Base-by-base conservation (phyloP, 2,888 invertebrate species). In the Lagria hirta region DNA sequence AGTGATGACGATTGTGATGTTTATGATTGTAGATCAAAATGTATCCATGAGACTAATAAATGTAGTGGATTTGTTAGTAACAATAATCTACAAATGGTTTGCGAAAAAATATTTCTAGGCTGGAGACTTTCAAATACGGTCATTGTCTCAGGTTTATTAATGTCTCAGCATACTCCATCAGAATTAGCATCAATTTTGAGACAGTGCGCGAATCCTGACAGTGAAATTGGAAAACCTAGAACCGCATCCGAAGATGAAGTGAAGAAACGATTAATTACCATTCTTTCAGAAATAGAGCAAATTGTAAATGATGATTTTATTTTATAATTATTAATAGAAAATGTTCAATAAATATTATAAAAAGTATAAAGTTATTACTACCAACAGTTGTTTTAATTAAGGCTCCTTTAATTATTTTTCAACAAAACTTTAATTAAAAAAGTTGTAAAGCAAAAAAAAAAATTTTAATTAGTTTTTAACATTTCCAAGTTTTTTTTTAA, bases 51-150 rank as follows among this genome's bases (percentile, higher is more conserved):
- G 2, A 73, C 70, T 5, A 68, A 71, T 15, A 75, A 71, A 51
- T 85, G 85, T 66, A 71, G 75, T 33, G 66, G 70, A 27, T 70
- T 74, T 1, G 76, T 83, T 1, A 71, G 73, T 3, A 83, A 83
- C 61, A 81, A 81, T 59, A 85, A 85, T 65, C 65, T 84, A 48
- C 80, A 86, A 75, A 78, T 83, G 20, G 74, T 82, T 14, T 83
- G 82, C 58, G 81, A 82, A 58, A 80, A 79, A 53, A 77, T 82
- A 52, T 82, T 82, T 63, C 70, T 82, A 18, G 82, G 81, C 0
- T 81, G 81, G 81, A 73, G 77, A 14, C 71, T 80, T 59, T 78
- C 80, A 1, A 80, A 79, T 20, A 75, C 75, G 20, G 69, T 82
- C 23, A 74, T 81, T 54, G 73, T 81, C 44, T 81, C 82, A 8